Base-by-base conservation (phyloP, 2,797 vertebrate species). In the Aphelocoma californica region DNA sequence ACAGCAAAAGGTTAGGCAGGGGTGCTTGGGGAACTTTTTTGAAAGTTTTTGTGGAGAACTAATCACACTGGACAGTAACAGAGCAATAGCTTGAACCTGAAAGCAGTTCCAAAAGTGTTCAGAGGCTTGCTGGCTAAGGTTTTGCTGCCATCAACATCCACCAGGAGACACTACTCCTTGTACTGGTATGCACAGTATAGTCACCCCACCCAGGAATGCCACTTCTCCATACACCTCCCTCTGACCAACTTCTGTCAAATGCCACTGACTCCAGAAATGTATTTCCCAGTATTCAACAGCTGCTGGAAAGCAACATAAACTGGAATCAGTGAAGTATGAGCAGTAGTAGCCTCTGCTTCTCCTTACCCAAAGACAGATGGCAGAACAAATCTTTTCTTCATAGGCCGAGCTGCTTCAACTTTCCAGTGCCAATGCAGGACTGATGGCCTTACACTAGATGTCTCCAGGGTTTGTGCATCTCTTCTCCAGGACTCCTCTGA, bases 301-400 rank as follows among this genome's bases (percentile, higher is more conserved):
- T 89, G 48, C 91, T 91, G 71, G 40, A 89, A 26, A 85, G 34
- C 60, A 93, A 91, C 67, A 82, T 70, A 67, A 77, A 90, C 85
- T 90, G 92, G 77, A 78, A 90, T 53, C 88, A 81, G 70, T 1
- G 5, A 86, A 90, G 66, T 66, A 87, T 11, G 44, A 91, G 69
- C 44, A 93, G 82, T 13, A 93, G 61, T 60, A 91, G 73, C 62
- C 80, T 92, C 86, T 90, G 80, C 82, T 81, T 88, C 93, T 91
- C 66, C 88, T 96, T 92, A 95, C 85, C 89, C 90, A 90, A 96
- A 88, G 57, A 67, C 23, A 92, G 92, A 71, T 74, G 75, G 71
- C 57, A 93, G 93, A 96, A 96, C 53, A 91, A 89, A 91, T 88
- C 84, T 92, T 91, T 93, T 94, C 95, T 95, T 92, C 81, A 61